Evolutionary conservation across 2,888 invertebrate species (phyloP).

Genomic region (Osmoderma eremita): DNA sequence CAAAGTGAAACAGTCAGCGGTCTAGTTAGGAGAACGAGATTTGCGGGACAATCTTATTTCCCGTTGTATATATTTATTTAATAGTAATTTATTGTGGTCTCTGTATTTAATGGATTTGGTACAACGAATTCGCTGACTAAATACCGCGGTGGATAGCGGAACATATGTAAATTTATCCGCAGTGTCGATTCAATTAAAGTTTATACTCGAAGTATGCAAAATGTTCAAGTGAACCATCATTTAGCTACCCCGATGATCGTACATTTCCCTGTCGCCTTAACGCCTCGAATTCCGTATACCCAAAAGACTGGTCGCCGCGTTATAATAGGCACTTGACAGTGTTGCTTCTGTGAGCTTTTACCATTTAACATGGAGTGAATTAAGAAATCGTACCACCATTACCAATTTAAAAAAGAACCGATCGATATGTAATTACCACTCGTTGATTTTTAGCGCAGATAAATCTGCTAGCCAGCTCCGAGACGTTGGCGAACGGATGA

Average conservation of each 20-base stretch:
- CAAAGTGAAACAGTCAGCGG: too few relatives aligned
- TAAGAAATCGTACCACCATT: slow-evolving; percentile 29
- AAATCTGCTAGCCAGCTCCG: slow-evolving; percentile 23
- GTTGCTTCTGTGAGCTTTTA: slow-evolving; percentile 10
- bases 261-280: slow-evolving; percentile 43
- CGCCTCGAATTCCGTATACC: slow-evolving; percentile 35
- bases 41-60: not conserved
- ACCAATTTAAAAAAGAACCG: slow-evolving; percentile 22
- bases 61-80: slow-evolving; percentile 41
- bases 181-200: slow-evolving; percentile 55
- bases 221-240: slow-evolving; percentile 46
- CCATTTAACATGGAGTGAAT: slow-evolving; percentile 31
- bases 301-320: slow-evolving; percentile 20
- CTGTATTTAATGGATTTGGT: slow-evolving; percentile 39
- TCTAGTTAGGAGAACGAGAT: too few relatives aligned
- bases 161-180: slow-evolving; percentile 58
- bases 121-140: slow-evolving; percentile 40
- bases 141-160: slow-evolving; percentile 45
- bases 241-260: slow-evolving; percentile 38
- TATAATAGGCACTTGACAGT: not conserved
- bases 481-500: slow-evolving; percentile 10
- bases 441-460: slow-evolving; percentile 32
- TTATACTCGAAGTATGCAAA: slow-evolving; percentile 57
- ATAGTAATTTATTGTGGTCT: slow-evolving; percentile 48
- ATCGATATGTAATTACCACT: slow-evolving; percentile 39